These are phyloP conservation scores for Antennarius striatus DNA, from an alignment of 2,113 vertebrate genomes.

Conservation along the genomic window DNA sequence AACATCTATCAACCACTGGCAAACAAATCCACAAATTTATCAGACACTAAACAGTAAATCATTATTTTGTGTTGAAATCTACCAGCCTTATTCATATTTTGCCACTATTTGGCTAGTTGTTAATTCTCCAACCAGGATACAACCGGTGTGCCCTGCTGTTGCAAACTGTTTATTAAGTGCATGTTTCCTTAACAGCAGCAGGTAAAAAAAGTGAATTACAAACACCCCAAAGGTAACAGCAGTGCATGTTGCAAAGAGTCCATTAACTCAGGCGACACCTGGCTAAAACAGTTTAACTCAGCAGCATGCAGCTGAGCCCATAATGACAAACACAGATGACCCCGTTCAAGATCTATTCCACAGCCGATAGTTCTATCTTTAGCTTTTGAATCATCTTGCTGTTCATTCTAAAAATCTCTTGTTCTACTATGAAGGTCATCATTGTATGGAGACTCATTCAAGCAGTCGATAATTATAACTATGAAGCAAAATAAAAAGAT, in stretches of 20 bases:
- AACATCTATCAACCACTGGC: neutral
- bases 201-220: conserved; percentile 25
- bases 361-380: conserved; percentile 28
- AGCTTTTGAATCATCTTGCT: conserved; percentile 25
- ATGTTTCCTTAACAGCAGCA: conserved; percentile 19
- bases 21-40: neutral
- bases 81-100: neutral
- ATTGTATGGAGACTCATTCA: conserved; percentile 3
- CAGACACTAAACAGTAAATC: neutral
- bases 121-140: neutral
- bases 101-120: neutral
- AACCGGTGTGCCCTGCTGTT: conserved; percentile 1
- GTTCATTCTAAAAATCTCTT: conserved; percentile 34
- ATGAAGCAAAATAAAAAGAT: conserved; percentile 23
- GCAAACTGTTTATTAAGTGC: conserved; percentile 30
- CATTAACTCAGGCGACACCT: neutral
- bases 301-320: conserved; percentile 21
- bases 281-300: conserved; percentile 8
- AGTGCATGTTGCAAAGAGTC: conserved; percentile 20
- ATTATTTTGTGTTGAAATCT: neutral
- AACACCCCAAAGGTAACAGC: conserved; percentile 32
- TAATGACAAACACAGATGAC: conserved; percentile 4
- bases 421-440: conserved; percentile 19
- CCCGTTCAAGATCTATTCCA: conserved; percentile 20
- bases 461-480: conserved; percentile 1